Evolutionary conservation across 2,888 invertebrate species (phyloP), one percentile per base, ranked within the genome.

Genomic region (Alcis repandata): DNA sequence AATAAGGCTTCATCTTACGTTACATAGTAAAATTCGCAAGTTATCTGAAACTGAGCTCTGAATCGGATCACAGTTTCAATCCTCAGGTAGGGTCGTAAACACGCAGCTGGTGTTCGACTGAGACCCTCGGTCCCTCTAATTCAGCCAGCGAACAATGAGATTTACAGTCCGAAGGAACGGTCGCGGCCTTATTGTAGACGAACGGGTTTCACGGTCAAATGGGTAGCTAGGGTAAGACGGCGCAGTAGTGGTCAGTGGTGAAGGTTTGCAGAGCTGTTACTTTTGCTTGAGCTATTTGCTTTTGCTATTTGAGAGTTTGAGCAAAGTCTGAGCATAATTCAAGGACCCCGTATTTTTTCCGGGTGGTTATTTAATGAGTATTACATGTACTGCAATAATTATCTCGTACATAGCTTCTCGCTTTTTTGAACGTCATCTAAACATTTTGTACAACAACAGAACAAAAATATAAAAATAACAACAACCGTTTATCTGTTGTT

Each of bases 131-230:
- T 59, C 59, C 64, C 41, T 67, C 46, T 67, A 69, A 69, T 69
- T 59, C 60, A 63, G 65, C 73, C 67, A 64, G 71, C 19, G 69
- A 63, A 68, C 68, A 74, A 80, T 72, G 70, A 67, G 70, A 76
- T 80, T 79, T 78, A 73, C 76, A 74, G 72, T 69, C 68, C 68
- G 65, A 22, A 52, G 68, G 68, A 63, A 43, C 72, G 72, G 69
- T 69, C 67, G 70, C 64, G 72, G 82, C 68, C 74, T 75, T 71
- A 79, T 79, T 77, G 69, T 71, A 76, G 73, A 74, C 77, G 76
- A 80, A 74, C 72, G 80, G 82, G 81, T 84, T 83, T 74, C 75
- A 80, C 83, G 83, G 80, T 80, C 83, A 85, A 85, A 79, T 80
- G 77, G 81, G 77, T 81, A 79, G 75, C 66, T 43, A 4, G 9